phyloP scores from a whole-genome alignment of 1,140 invertebrate genomes.

The Dreissena rostriformis region DNA sequence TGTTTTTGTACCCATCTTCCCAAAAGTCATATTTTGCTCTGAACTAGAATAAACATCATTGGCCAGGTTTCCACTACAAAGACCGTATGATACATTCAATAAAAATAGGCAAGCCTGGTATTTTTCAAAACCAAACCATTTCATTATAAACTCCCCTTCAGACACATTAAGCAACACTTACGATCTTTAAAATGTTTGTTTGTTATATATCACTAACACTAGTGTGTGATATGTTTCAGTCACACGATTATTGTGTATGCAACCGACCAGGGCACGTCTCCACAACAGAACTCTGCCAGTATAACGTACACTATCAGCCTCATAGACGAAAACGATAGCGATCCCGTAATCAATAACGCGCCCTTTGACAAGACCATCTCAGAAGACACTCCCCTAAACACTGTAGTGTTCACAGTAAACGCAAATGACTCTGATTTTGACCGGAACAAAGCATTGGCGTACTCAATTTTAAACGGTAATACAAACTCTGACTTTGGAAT shows the following conservation, averaged over 20 bases:
- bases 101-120: no score
- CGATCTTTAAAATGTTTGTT: no score
- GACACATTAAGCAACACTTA: no score
- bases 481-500: conserved; percentile 62
- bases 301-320: conserved; percentile 64
- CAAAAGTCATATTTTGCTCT: no score
- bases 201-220: no score
- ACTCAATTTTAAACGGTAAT: conserved; percentile 64
- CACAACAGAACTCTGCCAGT: conserved; percentile 60
- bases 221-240: conserved; percentile 35
- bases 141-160: no score
- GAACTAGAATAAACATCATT: no score
- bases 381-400: conserved; percentile 64
- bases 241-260: conserved; percentile 59
- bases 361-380: conserved; percentile 61
- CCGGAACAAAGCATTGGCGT: conserved; percentile 64
- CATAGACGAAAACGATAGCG: conserved; percentile 67
- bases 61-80: no score
- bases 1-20: no score
- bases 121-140: no score
- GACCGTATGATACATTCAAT: no score
- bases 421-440: conserved; percentile 68
- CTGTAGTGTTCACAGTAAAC: conserved; percentile 61
- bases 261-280: conserved; percentile 55
- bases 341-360: conserved; percentile 60